Conservation (phyloP, 2,888 invertebrate genomes). For the Biston stratarius region DNA sequence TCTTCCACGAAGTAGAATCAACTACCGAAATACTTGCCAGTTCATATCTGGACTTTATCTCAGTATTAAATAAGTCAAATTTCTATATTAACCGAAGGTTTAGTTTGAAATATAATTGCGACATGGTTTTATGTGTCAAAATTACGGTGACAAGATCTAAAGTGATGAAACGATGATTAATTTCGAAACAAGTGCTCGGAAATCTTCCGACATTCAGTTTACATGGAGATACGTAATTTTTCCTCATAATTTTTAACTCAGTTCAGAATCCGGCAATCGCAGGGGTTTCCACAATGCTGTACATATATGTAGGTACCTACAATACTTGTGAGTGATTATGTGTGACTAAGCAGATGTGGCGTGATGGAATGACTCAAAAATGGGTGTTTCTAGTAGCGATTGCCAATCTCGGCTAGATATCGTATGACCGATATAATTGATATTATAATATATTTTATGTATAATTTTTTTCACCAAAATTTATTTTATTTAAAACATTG, state of each 20-base stretch:
- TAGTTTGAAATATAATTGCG: not conserved
- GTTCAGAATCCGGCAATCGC: no score
- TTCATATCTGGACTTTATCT: constrained; percentile 8
- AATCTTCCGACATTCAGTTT: constrained; percentile 12
- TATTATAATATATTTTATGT: no score
- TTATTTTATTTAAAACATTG: no score
- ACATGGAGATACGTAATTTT: constrained; percentile 15
- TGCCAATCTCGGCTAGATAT: constrained; percentile 6
- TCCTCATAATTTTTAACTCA: constrained; percentile 14
- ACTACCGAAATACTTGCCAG: constrained; percentile 19
- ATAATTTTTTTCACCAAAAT: no score
- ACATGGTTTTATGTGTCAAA: not conserved
- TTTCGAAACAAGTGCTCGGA: constrained; percentile 25
- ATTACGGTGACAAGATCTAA: constrained; percentile 13
- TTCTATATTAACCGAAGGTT: not conserved
- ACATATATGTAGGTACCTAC: no score
- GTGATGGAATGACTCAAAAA: constrained; percentile 31
- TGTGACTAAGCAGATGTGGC: constrained; percentile 27
- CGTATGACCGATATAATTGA: constrained; percentile 1
- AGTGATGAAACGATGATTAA: constrained; percentile 30
- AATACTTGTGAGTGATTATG: no score
- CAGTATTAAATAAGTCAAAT: not conserved
- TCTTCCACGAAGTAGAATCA: constrained; percentile 29
- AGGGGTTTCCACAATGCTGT: no score
- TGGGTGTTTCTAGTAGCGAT: constrained; percentile 7